Percentiles rank a stretch among this genome's conserved stretches.
These are phyloP conservation scores for Drosophila rufa DNA, from an alignment of 1,140 invertebrate species.

Conservation along the genomic window DNA sequence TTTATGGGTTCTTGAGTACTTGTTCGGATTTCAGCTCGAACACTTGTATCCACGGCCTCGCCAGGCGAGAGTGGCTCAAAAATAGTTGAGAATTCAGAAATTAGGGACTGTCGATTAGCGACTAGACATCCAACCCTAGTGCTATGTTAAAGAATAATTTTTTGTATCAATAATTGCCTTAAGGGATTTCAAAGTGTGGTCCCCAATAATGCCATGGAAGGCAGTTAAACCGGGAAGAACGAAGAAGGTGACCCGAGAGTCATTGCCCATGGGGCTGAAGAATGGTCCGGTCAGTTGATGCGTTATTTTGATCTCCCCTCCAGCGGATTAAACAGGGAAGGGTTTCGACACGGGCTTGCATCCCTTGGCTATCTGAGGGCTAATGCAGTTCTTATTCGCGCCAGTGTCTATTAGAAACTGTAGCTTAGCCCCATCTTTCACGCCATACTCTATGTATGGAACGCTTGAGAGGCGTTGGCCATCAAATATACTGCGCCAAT, in stretches of 20 bases:
- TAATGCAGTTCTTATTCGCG: too few species aligned
- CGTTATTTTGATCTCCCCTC: too few species aligned
- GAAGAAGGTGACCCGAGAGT: too few species aligned
- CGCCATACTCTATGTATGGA: neutral
- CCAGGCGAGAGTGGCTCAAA: neutral
- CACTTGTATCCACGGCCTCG: neutral
- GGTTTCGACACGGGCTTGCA: too few species aligned
- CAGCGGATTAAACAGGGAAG: too few species aligned
- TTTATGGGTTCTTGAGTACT: neutral
- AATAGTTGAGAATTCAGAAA: constrained; percentile 1
- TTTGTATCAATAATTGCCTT: constrained; percentile 3
- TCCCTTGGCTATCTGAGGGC: too few species aligned
- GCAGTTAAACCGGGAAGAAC: neutral
- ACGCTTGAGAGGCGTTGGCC: too few species aligned
- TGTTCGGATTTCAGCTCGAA: neutral
- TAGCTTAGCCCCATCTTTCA: neutral
- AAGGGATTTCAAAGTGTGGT: constrained; percentile 6
- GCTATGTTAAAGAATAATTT: neutral
- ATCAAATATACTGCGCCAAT: too few species aligned
- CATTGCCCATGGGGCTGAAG: too few species aligned
- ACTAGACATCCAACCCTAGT: neutral
- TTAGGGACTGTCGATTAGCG: neutral
- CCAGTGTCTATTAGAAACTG: neutral
- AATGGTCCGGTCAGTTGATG: too few species aligned
- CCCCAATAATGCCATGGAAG: constrained; percentile 25